These are phyloP conservation scores for Octodon degus DNA, from an alignment of 2,113 vertebrate species.

Conservation along the genomic window DNA sequence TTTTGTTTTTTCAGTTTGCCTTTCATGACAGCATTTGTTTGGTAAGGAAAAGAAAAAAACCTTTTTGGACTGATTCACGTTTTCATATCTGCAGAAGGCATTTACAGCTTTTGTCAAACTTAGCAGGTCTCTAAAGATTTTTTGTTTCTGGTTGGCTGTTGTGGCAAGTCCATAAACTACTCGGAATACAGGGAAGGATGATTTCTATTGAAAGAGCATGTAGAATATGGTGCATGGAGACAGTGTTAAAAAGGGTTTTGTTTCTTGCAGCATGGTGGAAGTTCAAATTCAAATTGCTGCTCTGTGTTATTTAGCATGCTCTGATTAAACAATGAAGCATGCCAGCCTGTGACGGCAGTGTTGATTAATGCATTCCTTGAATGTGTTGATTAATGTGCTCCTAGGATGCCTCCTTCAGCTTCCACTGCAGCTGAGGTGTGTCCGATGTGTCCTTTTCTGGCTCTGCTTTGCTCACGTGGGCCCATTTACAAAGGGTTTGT, in stretches of 20 bases:
- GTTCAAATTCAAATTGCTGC: conserved; percentile 68
- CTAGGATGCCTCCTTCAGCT: conserved; percentile 49
- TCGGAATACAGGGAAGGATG: conserved; percentile 65
- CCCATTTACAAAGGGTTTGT: not conserved
- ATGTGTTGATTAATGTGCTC: conserved; percentile 80
- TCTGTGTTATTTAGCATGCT: conserved; percentile 60
- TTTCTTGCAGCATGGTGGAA: conserved; percentile 68
- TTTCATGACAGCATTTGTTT: conserved; percentile 65
- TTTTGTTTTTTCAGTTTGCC: conserved; percentile 30
- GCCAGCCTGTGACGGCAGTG: conserved; percentile 52
- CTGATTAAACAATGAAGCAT: conserved; percentile 70
- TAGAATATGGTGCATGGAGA: conserved; percentile 69
- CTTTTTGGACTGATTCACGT: conserved; percentile 46
- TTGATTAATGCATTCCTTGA: conserved; percentile 79
- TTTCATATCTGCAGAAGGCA: conserved; percentile 75
- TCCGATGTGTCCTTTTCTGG: not conserved
- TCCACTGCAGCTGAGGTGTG: conserved; percentile 74
- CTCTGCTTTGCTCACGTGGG: not conserved
- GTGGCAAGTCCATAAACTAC: conserved; percentile 71
- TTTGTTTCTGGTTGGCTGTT: conserved; percentile 75
- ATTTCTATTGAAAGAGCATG: conserved; percentile 64
- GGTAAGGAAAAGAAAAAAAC: conserved; percentile 47
- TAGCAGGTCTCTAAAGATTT: conserved; percentile 65
- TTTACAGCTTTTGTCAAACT: conserved; percentile 74
- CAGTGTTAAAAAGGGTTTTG: conserved; percentile 73